phyloP scores from a whole-genome alignment of 2,113 vertebrate genomes.

The Syngnathus typhle region DNA sequence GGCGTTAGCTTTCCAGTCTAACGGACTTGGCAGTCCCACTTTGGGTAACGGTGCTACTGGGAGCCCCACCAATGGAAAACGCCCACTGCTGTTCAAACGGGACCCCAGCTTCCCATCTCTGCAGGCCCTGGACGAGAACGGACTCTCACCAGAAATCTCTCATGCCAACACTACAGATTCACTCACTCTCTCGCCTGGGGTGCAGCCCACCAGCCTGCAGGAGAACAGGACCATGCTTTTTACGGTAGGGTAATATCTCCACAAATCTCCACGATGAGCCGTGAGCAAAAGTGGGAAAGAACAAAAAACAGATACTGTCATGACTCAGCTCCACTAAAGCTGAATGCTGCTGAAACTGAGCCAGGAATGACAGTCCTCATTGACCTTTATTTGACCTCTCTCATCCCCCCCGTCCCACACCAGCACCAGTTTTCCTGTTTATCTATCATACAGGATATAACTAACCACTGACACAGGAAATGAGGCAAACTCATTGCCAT shows the following conservation, averaged over 20 bases:
- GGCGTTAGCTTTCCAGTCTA: slow-evolving; percentile 65
- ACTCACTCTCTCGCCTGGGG: slow-evolving; percentile 63
- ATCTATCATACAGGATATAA: slow-evolving; percentile 35
- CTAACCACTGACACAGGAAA: slow-evolving; percentile 42
- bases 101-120: slow-evolving; percentile 77
- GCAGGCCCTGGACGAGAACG: slow-evolving; percentile 84
- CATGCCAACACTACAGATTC: slow-evolving; percentile 59
- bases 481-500: slow-evolving; percentile 1
- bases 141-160: slow-evolving; percentile 76
- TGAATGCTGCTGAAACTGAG: slow-evolving; percentile 37
- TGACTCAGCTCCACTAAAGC: slow-evolving; percentile 36
- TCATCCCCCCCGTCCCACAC: slow-evolving; percentile 5
- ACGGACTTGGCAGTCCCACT: slow-evolving; percentile 23
- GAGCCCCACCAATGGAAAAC: slow-evolving; percentile 61
- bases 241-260: slow-evolving; percentile 80
- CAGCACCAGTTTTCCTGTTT: slow-evolving; percentile 50
- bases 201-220: slow-evolving; percentile 89
- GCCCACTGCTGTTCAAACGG: slow-evolving; percentile 73
- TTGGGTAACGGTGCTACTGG: slow-evolving; percentile 46
- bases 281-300: background rate
- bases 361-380: slow-evolving; percentile 1
- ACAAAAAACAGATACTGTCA: background rate
- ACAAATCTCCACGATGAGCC: background rate
- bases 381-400: slow-evolving; percentile 31
- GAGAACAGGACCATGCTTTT: slow-evolving; percentile 98